Evolutionary conservation across 64 coral and sea anemone species (phyloP), one percentile per base, ranked within the genome.

Genomic region (Catalaphyllia jardinei): DNA sequence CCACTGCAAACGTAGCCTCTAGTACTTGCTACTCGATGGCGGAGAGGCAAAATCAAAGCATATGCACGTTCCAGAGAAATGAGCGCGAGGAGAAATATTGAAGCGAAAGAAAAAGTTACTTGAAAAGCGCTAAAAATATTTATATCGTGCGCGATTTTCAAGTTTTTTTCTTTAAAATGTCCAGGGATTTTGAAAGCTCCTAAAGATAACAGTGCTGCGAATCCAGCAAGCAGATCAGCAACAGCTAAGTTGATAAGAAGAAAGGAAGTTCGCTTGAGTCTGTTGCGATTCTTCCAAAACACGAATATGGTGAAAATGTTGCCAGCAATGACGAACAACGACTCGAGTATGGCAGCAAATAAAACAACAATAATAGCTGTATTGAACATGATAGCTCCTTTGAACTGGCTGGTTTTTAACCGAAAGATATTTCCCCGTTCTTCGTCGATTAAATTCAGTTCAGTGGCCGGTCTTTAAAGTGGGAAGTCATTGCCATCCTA

Each of bases 181-280:
- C 2, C 17, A 5, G 30, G 73, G 15, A 75, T 14, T 19, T 18
- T 20, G 4, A 39, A 75, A 7, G 31, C 17, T 3, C 10, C 73
- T 7, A 35, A 17, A 15, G 19, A 12, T 39, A 75, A 8, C 31
- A 24, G 8, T 49, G 16, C 13, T 22, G 22, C 49, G 15, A 50
- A 24, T 77, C 74, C 74, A 77, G 49, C 38, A 9, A 77, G 74
- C 1, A 77, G 39, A 50, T 77, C 74, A 24, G 74, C 74, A 77
- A 77, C 8, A 50, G 74, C 74, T 30, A 77, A 50, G 74, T 77
- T 50, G 9, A 49, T 77, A 50, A 77, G 35, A 77, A 77, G 74
- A 49, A 77, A 77, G 18, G 19, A 77, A 11, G 35, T 49, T 50
- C 74, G 35, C 16, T 50, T 77, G 20, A 77, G 20, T 50, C 20